Percentiles rank a stretch among this genome's conserved stretches.
These are phyloP conservation scores for Drosophila mulleri DNA, from an alignment of 2,888 invertebrate genomes.

Conservation along the genomic window DNA sequence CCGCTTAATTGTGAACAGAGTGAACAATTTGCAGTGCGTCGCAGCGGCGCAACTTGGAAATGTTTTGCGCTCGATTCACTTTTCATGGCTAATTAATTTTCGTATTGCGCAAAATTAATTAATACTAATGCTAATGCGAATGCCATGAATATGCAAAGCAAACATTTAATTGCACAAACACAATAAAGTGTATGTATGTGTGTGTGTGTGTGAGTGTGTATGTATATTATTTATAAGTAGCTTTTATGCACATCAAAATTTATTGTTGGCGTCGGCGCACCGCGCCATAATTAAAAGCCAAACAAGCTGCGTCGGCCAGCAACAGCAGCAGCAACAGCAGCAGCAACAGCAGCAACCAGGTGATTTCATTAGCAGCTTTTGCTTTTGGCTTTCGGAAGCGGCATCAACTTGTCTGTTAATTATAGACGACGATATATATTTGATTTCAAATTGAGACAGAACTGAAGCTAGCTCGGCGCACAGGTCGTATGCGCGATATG, in stretches of 20 bases:
- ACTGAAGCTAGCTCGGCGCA: conserved; percentile 19
- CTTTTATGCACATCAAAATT: conserved; percentile 63
- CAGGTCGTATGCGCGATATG: conserved; percentile 47
- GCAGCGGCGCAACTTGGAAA: conserved; percentile 51
- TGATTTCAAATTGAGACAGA: conserved; percentile 26
- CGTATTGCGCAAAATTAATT: conserved; percentile 78
- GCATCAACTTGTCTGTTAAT: conserved; percentile 62
- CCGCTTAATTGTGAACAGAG: conserved; percentile 48
- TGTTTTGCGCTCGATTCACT: conserved; percentile 76
- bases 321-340: not conserved
- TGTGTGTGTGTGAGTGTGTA: conserved; percentile 14
- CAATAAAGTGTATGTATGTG: conserved; percentile 3
- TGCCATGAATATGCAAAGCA: conserved; percentile 76
- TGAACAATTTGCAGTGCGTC: conserved; percentile 57
- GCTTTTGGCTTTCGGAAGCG: conserved; percentile 53
- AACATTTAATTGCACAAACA: conserved; percentile 45
- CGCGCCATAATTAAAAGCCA: conserved; percentile 76
- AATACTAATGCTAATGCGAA: conserved; percentile 65
- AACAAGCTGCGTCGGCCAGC: conserved; percentile 61
- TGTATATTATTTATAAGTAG: conserved; percentile 39
- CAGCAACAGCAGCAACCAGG: conserved; percentile 40
- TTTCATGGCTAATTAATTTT: conserved; percentile 80
- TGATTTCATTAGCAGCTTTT: conserved; percentile 66
- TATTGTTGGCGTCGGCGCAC: conserved; percentile 72
- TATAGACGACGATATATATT: conserved; percentile 55